Evolutionary conservation across 2,113 vertebrate species (phyloP), one percentile per base, ranked within the genome.

Genomic region (Oncorhynchus kisutch): DNA sequence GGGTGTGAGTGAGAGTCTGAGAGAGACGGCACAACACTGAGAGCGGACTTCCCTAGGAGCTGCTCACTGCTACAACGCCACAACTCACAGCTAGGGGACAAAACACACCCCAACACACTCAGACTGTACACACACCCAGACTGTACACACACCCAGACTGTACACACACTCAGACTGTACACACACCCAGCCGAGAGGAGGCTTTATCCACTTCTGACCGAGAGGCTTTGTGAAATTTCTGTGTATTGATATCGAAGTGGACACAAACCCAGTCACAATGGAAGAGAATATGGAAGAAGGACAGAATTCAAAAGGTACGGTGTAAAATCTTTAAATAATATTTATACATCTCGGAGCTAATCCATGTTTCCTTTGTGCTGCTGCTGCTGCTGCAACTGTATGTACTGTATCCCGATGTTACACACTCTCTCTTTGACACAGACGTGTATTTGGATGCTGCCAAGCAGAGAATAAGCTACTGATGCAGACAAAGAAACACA

Each of bases 211-310:
- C 92, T 89, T 88, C 3, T 88, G 90, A 88, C 88, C 89, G 92
- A 86, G 93, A 86, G 90, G 90, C 88, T 92, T 91, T 94, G 90
- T 93, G 90, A 91, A 91, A 93, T 92, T 90, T 87, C 88, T 6
- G 57, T 39, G 12, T 54, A 18, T 54, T 18, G 70, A 62, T 9
- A 72, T 9, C 48, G 49, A n/a, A 84, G 87, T 91, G 80, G 87
- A 88, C 90, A 80, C 86, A 86, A 82, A 83, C 67, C 62, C 90
- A 91, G 91, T 89, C 91, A 87, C 91, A 90, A 96, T 96, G 95
- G 95, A 96, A 91, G 95, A 96, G 89, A 96, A 96, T 86, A 96
- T 95, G 95, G 95, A 96, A 94, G 95, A 96, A 82, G 95, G 95
- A 84, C 95, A 96, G 91, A 95, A 94, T 87, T 94, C 95, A 81